phyloP scores from a whole-genome alignment of 2,797 vertebrate genomes.

The Lateolabrax maculatus region DNA sequence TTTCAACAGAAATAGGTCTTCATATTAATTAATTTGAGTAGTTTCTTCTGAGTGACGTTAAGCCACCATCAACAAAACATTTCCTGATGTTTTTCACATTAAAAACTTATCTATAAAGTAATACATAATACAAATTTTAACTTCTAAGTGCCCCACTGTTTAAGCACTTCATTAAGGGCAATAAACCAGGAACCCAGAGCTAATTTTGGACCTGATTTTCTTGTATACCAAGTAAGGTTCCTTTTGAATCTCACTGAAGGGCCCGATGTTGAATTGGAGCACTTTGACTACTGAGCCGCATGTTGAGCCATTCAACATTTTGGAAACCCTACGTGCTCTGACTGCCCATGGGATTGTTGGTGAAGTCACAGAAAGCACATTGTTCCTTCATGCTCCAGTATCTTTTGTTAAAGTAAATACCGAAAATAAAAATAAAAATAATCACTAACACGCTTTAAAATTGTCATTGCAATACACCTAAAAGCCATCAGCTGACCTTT shows the following conservation, averaged over 20 bases:
- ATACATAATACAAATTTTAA: no score
- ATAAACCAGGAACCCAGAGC: not conserved
- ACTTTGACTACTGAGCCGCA: not conserved
- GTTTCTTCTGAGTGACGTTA: no score
- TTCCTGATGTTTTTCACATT: no score
- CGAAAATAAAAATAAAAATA: not conserved
- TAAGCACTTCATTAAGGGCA: constrained; percentile 3
- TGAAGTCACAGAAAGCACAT: not conserved
- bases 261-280: not conserved
- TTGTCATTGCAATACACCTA: not conserved
- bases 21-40: no score
- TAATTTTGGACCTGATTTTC: not conserved
- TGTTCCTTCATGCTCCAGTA: not conserved
- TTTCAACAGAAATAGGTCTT: no score
- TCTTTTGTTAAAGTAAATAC: not conserved
- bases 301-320: not conserved
- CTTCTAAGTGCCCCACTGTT: not conserved
- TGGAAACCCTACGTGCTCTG: not conserved
- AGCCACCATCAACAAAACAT: no score
- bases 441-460: not conserved
- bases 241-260: not conserved
- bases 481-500: constrained; percentile 27
- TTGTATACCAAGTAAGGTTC: not conserved
- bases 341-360: not conserved
- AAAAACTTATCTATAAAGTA: no score